These are phyloP conservation scores for Sialia sialis DNA, from an alignment of 2,113 vertebrate genomes.

Conservation along the genomic window DNA sequence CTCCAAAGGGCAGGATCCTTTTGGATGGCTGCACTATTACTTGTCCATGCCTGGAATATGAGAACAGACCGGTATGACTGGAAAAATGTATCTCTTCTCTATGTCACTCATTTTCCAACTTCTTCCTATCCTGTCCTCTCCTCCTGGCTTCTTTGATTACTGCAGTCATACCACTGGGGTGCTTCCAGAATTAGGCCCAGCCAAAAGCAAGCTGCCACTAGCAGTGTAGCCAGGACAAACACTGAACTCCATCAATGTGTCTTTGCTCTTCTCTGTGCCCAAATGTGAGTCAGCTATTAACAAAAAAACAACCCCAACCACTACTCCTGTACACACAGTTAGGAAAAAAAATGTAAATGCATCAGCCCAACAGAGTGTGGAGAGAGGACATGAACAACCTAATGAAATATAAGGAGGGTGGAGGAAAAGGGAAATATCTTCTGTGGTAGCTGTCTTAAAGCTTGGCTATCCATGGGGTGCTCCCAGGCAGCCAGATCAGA, in stretches of 20 bases:
- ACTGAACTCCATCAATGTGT: neutral
- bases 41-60: constrained; percentile 89
- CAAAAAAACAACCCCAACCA: neutral
- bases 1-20: constrained; percentile 83
- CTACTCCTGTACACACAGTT: too few species aligned
- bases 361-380: neutral
- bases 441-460: neutral
- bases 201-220: neutral
- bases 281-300: neutral
- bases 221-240: neutral
- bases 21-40: constrained; percentile 83
- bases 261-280: neutral
- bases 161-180: neutral
- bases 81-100: neutral
- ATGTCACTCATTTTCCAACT: neutral
- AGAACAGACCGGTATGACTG: constrained; percentile 84
- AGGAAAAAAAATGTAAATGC: neutral
- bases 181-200: neutral
- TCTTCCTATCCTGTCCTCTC: neutral
- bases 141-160: neutral
- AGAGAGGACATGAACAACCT: neutral
- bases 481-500: neutral
- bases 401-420: neutral
- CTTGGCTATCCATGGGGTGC: neutral
- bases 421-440: neutral